Evolutionary conservation across 2,113 vertebrate genomes (phyloP), one percentile per base, ranked within the genome.

Genomic region (Podarcis cretensis): DNA sequence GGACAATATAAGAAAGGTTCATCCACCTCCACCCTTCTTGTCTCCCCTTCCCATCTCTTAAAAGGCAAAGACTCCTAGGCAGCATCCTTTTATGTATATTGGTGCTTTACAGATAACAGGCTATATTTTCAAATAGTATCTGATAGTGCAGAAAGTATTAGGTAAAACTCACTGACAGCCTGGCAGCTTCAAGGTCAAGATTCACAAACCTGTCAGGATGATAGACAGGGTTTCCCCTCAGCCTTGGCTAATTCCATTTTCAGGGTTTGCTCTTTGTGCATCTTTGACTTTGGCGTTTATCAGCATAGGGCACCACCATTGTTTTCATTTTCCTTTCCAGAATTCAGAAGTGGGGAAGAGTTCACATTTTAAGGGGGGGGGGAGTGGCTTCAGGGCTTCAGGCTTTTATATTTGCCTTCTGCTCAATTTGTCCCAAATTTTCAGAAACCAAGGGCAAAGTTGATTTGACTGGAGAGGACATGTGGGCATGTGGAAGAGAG

Each of bases 71-170:
- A 84, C 25, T 80, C 75, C 66, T 71, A 27, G 14, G 81, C 25
- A 84, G n/a, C 8, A 40, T 37, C 43, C 48, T 87, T 69, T 14
- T 81, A 4, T 14, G 43, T 81, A 16, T 0, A 0, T 48, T 87
- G n/a, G 35, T 8, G 7, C 30, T 71, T 77, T 48, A 48, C 14
- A 66, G 23, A 63, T 81, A 86, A 30, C 0, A 57, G 25, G 1
- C 23, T 86, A 86, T 78, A 2, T 78, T 82, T 92, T 80, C n/a
- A 90, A 83, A 85, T 23, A 9, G n/a, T n/a, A 90, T 75, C 71
- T 68, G 30, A 87, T 78, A 68, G 63, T 13, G 43, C 23, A 6
- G 48, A 57, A 91, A 81, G 48, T 23, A 78, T 89, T 77, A 78
- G 43, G 78, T 8, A 57, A 18, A 84, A 81, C 2, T 74, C 48